Evolutionary conservation across 2,888 invertebrate species (phyloP).

Genomic region (Dryomyza anilis): DNA sequence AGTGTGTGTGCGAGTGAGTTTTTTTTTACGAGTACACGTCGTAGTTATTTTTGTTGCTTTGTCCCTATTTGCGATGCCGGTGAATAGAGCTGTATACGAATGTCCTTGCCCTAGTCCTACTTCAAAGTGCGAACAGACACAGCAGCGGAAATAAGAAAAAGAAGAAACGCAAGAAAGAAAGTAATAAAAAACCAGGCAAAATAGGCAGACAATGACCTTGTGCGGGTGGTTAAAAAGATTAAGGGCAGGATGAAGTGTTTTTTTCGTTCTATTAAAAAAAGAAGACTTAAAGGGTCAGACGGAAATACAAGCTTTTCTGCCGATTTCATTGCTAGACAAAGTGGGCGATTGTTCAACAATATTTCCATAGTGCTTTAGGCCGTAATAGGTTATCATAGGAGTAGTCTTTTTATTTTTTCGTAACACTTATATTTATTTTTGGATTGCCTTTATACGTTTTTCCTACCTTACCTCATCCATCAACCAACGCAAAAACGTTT

Average conservation of each 20-base stretch:
- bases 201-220: neutral
- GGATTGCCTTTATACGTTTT: too few species aligned
- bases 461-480: too few species aligned
- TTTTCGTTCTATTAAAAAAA: too few species aligned
- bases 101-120: constrained; percentile 57
- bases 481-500: neutral
- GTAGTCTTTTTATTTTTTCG: too few species aligned
- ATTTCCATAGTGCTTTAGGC: too few species aligned
- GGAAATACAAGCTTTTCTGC: constrained; percentile 11
- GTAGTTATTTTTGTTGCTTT: neutral
- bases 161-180: constrained; percentile 12
- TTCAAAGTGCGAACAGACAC: constrained; percentile 31
- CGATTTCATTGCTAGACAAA: constrained; percentile 6
- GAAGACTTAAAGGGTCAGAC: neutral
- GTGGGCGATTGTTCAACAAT: too few species aligned
- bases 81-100: neutral
- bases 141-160: neutral
- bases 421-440: too few species aligned
- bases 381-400: too few species aligned
- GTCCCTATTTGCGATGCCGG: constrained; percentile 10
- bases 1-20: too few species aligned
- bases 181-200: too few species aligned
- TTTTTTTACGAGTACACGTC: neutral
- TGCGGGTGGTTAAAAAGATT: too few species aligned
- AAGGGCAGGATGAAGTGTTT: too few species aligned